Evolutionary conservation across 2,888 invertebrate species (phyloP).

Genomic region (Pyralis farinalis): DNA sequence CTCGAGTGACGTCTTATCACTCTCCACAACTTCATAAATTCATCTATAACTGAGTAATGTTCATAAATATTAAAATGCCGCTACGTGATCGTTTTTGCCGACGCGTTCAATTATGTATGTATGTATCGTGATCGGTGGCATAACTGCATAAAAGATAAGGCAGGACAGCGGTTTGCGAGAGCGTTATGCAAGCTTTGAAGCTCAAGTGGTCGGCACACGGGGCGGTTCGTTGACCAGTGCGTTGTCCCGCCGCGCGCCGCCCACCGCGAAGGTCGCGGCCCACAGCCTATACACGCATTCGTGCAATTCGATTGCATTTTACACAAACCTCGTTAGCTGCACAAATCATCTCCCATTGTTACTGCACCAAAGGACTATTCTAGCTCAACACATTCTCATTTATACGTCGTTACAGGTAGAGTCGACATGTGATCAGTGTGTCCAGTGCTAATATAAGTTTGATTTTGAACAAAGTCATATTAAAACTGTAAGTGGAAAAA

Average conservation of each 20-base stretch:
- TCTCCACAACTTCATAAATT: constrained; percentile 39
- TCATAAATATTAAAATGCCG: constrained; percentile 32
- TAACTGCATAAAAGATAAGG: constrained; percentile 58
- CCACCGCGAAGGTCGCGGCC: constrained; percentile 76
- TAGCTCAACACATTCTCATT: constrained; percentile 50
- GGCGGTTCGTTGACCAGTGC: constrained; percentile 80
- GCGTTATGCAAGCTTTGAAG: constrained; percentile 67
- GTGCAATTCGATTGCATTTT: constrained; percentile 12
- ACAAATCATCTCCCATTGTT: not conserved
- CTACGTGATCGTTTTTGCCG: constrained; percentile 25
- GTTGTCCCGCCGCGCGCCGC: constrained; percentile 69
- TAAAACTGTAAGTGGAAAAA: constrained; percentile 57
- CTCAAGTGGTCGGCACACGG: constrained; percentile 46
- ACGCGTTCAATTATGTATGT: constrained; percentile 15
- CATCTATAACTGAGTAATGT: constrained; percentile 31
- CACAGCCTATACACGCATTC: constrained; percentile 46
- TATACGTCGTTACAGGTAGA: constrained; percentile 54
- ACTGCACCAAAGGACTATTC: constrained; percentile 1
- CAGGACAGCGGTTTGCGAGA: constrained; percentile 44
- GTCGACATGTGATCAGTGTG: constrained; percentile 76
- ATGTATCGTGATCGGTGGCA: constrained; percentile 29
- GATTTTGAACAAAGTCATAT: constrained; percentile 53
- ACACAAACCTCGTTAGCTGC: not conserved
- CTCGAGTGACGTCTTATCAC: constrained; percentile 51
- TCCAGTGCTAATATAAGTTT: constrained; percentile 62